These are phyloP conservation scores for Drosophila subobscura DNA, from an alignment of 1,140 invertebrate species.

Conservation along the genomic window DNA sequence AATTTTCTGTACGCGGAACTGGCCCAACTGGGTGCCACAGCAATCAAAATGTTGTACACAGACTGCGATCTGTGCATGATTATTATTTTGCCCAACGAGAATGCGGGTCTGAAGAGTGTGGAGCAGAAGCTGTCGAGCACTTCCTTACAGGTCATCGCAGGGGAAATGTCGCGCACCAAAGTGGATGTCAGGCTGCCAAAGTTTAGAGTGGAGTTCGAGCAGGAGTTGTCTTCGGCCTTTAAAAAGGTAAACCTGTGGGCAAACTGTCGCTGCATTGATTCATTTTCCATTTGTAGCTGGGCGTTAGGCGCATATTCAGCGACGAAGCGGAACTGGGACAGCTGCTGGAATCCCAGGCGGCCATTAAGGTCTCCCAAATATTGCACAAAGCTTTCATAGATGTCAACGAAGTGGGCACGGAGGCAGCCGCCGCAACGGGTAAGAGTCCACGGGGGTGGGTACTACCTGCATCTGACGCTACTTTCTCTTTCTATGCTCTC, in stretches of 20 bases:
- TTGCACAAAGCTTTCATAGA: slow-evolving; percentile 87
- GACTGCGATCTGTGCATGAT: slow-evolving; percentile 85
- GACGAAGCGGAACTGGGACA: slow-evolving; percentile 85
- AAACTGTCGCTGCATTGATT: background rate
- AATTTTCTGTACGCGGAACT: slow-evolving; percentile 78
- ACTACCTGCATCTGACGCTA: background rate
- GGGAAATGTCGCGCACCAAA: slow-evolving; percentile 48
- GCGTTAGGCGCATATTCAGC: slow-evolving; percentile 86
- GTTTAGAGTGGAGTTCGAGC: slow-evolving; percentile 87
- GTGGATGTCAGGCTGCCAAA: slow-evolving; percentile 87
- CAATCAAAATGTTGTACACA: slow-evolving; percentile 84
- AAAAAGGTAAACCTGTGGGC: slow-evolving; percentile 41
- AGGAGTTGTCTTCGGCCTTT: slow-evolving; percentile 85
- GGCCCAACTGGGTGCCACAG: slow-evolving; percentile 73
- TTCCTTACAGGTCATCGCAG: slow-evolving; percentile 70
- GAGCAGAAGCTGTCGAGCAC: slow-evolving; percentile 84
- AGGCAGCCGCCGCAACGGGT: slow-evolving; percentile 85
- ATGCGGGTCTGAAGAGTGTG: slow-evolving; percentile 84
- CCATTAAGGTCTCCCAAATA: slow-evolving; percentile 84
- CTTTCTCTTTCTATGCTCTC: background rate
- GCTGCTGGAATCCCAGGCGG: slow-evolving; percentile 83
- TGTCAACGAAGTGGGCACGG: slow-evolving; percentile 87
- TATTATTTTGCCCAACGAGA: slow-evolving; percentile 86
- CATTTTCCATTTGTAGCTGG: slow-evolving; percentile 83
- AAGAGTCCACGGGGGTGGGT: slow-evolving; percentile 20